These are phyloP conservation scores for Pseudoips prasinana DNA, from an alignment of 2,888 invertebrate genomes.

Conservation along the genomic window DNA sequence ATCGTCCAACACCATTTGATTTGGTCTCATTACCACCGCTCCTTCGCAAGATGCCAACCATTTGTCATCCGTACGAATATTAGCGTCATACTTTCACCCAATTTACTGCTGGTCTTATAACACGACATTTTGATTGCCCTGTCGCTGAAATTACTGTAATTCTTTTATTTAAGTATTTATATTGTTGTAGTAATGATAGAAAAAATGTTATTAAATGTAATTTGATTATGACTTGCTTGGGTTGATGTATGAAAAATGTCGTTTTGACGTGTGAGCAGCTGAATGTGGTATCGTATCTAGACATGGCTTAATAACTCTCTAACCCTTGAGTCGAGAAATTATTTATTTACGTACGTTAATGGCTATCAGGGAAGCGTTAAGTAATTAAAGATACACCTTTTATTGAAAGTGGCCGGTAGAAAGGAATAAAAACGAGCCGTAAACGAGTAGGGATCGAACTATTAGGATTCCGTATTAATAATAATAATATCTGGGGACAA, in stretches of 20 bases:
- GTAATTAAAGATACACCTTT: constrained; percentile 6
- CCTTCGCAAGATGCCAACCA: constrained; percentile 57
- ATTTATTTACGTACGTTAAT: no score
- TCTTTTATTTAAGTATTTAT: constrained; percentile 50
- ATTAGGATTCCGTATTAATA: no score
- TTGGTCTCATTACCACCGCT: constrained; percentile 54
- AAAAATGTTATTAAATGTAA: constrained; percentile 35
- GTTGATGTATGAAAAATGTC: constrained; percentile 27
- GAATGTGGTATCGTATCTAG: constrained; percentile 12
- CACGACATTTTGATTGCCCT: constrained; percentile 58
- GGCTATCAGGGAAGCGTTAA: constrained; percentile 2
- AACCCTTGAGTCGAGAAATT: constrained; percentile 13
- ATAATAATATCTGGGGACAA: no score
- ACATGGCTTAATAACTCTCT: constrained; percentile 15
- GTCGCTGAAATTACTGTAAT: constrained; percentile 51
- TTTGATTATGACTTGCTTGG: constrained; percentile 35
- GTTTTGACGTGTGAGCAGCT: constrained; percentile 13
- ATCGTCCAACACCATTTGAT: constrained; percentile 58
- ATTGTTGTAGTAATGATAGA: constrained; percentile 36
- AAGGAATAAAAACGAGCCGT: no score
- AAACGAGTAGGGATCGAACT: no score
- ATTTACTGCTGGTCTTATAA: constrained; percentile 63
- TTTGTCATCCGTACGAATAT: constrained; percentile 74
- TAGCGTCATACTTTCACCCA: constrained; percentile 76
- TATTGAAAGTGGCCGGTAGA: no score